Conservation (phyloP, 2,888 invertebrate species). For the Cataglyphis cursor region DNA sequence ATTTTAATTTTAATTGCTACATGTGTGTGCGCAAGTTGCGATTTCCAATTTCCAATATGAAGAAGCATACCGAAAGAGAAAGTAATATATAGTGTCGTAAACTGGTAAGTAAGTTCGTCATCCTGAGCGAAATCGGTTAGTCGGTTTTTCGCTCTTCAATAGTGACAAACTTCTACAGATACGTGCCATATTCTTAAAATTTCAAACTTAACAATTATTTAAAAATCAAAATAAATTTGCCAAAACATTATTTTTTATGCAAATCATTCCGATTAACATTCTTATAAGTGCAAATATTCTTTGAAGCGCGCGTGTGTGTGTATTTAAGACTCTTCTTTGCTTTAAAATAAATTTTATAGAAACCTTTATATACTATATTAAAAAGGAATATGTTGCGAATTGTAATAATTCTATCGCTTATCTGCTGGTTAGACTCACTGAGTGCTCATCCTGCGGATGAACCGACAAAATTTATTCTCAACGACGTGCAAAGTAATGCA, state of each 20-base stretch:
- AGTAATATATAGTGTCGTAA: slow-evolving; percentile 79
- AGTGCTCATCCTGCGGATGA: slow-evolving; percentile 74
- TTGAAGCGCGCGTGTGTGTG: not conserved
- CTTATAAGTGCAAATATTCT: not conserved
- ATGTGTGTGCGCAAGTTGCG: slow-evolving; percentile 8
- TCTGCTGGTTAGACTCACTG: slow-evolving; percentile 57
- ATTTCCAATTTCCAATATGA: slow-evolving; percentile 43
- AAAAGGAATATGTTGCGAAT: slow-evolving; percentile 15
- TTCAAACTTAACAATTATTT: not conserved
- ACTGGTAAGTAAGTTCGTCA: slow-evolving; percentile 58
- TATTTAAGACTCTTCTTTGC: not conserved
- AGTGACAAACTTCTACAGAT: slow-evolving; percentile 19
- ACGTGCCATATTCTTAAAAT: not conserved
- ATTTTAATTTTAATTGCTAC: not conserved
- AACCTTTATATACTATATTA: not conserved
- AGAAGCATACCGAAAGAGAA: slow-evolving; percentile 79
- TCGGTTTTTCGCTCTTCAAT: slow-evolving; percentile 51
- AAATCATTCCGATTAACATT: not conserved
- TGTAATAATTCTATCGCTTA: slow-evolving; percentile 53
- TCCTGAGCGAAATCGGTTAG: slow-evolving; percentile 70
- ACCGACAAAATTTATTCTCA: slow-evolving; percentile 78
- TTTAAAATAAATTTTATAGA: not conserved
- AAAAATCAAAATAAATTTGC: not conserved
- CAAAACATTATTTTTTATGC: not conserved
- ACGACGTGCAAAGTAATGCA: slow-evolving; percentile 50